These are phyloP conservation scores for Apaloderma vittatum DNA, from an alignment of 2,113 vertebrate species.

Conservation along the genomic window DNA sequence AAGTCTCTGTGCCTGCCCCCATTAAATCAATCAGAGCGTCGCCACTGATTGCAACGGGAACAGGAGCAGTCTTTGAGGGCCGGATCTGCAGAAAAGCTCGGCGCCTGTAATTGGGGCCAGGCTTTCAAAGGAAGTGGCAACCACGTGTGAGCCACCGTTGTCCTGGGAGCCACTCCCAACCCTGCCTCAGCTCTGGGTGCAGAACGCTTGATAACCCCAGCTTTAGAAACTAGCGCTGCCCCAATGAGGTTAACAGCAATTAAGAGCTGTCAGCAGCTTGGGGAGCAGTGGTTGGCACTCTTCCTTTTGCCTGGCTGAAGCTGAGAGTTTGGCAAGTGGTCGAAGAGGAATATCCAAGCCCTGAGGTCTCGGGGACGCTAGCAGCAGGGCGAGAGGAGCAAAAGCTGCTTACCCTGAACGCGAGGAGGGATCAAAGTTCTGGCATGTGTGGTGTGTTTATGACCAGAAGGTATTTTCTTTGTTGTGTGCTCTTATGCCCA, in stretches of 20 bases:
- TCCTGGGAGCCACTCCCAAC: neutral
- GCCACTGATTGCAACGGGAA: neutral
- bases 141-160: neutral
- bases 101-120: neutral
- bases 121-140: neutral
- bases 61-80: neutral
- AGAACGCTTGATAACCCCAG: neutral
- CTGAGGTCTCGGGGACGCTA: neutral
- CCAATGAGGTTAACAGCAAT: neutral
- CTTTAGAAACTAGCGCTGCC: neutral
- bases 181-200: neutral
- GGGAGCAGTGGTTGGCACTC: neutral
- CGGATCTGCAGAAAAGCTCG: neutral
- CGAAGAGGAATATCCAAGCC: neutral
- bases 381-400: neutral
- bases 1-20: constrained; percentile 13
- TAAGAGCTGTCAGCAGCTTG: neutral
- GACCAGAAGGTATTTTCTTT: neutral
- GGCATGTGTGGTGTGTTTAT: neutral
- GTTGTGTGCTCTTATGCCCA: neutral
- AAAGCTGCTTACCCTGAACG: neutral
- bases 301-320: neutral
- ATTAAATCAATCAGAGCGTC: constrained; percentile 35
- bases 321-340: neutral
- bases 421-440: neutral